phyloP scores from a whole-genome alignment of 1,140 invertebrate species.

The Drosophila aff. region DNA sequence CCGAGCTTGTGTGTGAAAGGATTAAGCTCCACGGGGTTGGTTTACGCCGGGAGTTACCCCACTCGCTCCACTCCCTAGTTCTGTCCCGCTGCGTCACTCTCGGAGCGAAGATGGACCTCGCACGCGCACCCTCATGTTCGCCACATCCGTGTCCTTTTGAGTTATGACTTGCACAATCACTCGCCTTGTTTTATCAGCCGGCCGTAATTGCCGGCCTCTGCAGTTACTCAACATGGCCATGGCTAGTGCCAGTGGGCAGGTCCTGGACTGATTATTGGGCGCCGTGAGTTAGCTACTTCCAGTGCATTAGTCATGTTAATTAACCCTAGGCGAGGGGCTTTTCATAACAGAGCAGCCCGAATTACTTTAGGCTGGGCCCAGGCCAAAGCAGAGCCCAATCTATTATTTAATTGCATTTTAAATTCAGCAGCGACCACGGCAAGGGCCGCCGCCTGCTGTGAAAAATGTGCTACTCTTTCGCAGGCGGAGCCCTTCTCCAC shows the following conservation, averaged over 20 bases:
- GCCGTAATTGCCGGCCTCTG: slow-evolving; percentile 35
- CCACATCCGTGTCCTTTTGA: slow-evolving; percentile 62
- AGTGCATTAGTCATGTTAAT: slow-evolving; percentile 77
- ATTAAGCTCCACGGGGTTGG: slow-evolving; percentile 16
- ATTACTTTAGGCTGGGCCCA: slow-evolving; percentile 44
- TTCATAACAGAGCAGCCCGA: slow-evolving; percentile 57
- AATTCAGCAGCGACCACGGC: slow-evolving; percentile 32
- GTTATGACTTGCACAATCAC: slow-evolving; percentile 77
- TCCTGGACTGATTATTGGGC: slow-evolving; percentile 42
- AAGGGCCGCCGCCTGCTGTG: slow-evolving; percentile 21
- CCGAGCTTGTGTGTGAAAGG: slow-evolving; percentile 34
- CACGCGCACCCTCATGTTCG: slow-evolving; percentile 39
- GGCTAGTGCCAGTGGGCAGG: slow-evolving; percentile 1
- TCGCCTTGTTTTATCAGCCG: slow-evolving; percentile 65
- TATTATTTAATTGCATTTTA: slow-evolving; percentile 72
- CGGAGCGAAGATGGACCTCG: slow-evolving; percentile 59
- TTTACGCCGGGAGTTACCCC: slow-evolving; percentile 13
- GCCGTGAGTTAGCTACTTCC: slow-evolving; percentile 58
- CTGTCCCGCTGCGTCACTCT: slow-evolving; percentile 43
- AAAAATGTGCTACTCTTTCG: slow-evolving; percentile 60
- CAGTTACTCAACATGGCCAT: slow-evolving; percentile 5
- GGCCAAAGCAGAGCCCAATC: slow-evolving; percentile 32
- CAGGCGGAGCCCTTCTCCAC: neutral
- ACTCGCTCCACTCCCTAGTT: slow-evolving; percentile 24
- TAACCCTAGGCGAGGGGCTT: slow-evolving; percentile 54